Evolutionary conservation across 2,797 vertebrate species (phyloP).

Genomic region (Loris lydekkerianus): DNA sequence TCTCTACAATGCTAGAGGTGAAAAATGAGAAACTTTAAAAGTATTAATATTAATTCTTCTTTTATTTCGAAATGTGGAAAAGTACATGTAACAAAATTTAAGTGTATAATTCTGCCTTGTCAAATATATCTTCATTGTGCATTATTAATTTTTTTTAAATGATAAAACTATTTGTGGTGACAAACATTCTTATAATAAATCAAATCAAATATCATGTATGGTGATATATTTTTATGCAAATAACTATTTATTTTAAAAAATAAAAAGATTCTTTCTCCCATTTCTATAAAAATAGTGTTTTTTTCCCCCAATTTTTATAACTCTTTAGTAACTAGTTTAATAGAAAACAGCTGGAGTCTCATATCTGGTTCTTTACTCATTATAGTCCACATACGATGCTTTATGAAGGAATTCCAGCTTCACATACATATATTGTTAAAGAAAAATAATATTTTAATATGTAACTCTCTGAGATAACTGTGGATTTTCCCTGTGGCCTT

Average conservation of each 20-base stretch:
- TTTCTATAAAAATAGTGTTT: conserved; percentile 3
- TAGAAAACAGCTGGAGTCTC: neutral
- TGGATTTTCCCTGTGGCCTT: neutral
- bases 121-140: neutral
- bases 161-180: neutral
- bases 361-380: neutral
- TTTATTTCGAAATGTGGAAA: neutral
- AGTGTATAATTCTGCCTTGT: neutral
- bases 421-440: neutral
- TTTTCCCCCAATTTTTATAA: neutral
- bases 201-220: neutral
- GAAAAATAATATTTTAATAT: neutral
- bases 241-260: neutral
- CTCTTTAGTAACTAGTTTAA: neutral
- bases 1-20: neutral
- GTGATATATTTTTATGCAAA: conserved; percentile 18
- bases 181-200: neutral
- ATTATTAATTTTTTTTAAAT: neutral
- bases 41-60: neutral
- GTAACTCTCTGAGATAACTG: neutral
- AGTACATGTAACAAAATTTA: neutral
- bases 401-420: conserved; percentile 2
- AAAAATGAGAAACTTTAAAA: neutral
- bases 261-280: neutral
- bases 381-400: neutral